Evolutionary conservation across 2,113 vertebrate genomes (phyloP).

Genomic region (Centropus bengalensis): DNA sequence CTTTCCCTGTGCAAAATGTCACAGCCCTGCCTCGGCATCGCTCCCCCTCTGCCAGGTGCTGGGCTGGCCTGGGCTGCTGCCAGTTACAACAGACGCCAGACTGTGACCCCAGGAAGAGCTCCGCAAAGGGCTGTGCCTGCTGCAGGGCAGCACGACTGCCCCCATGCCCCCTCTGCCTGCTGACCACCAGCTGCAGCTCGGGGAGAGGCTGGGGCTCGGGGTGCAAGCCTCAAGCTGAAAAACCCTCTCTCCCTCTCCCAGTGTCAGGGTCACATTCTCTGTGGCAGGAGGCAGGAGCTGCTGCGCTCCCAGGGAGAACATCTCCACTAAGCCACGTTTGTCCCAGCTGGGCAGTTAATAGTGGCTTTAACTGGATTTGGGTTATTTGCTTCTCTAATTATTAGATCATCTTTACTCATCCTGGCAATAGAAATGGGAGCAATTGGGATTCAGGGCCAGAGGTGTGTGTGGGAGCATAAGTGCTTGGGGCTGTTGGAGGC

Average conservation of each 20-base stretch:
- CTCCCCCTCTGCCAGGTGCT: not conserved
- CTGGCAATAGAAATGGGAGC: not conserved
- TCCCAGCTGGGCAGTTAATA: slow-evolving; percentile 65
- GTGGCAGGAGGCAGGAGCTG: not conserved
- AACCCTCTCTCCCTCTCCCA: fast-evolving
- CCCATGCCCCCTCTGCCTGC: not conserved
- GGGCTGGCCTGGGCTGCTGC: not conserved
- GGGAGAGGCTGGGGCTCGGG: not conserved
- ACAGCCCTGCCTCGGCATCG: not conserved
- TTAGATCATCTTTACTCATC: slow-evolving; percentile 37
- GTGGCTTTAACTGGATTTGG: slow-evolving; percentile 70
- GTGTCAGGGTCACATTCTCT: not conserved
- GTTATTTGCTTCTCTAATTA: slow-evolving; percentile 77
- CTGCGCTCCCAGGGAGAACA: not conserved
- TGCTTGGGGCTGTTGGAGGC: fast-evolving
- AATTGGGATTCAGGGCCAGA: not conserved
- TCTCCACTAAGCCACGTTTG: not conserved
- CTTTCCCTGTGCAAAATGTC: not conserved
- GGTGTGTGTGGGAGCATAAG: not conserved
- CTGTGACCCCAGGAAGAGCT: not conserved
- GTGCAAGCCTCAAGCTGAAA: fast-evolving
- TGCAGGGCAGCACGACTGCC: not conserved
- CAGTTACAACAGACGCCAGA: fast-evolving
- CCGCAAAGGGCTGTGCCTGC: not conserved
- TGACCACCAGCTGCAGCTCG: not conserved